These are phyloP conservation scores for Ctenicera cuprea DNA, from an alignment of 2,888 invertebrate species.

Conservation along the genomic window DNA sequence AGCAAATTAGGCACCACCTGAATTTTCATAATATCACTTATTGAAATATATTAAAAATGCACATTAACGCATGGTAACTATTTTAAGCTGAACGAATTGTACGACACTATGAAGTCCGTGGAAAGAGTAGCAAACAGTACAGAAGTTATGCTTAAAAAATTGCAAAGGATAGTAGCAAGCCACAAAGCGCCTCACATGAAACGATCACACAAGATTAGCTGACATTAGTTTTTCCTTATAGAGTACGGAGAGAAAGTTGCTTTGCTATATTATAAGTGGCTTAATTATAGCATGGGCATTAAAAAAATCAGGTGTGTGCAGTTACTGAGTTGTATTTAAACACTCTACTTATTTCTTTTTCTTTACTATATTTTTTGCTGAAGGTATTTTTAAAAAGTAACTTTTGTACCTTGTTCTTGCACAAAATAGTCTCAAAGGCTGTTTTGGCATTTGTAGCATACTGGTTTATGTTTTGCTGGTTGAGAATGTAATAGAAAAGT, in stretches of 20 bases:
- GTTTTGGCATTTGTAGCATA: neutral
- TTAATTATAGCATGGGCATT: constrained; percentile 8
- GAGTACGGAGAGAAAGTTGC: neutral
- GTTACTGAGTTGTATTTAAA: neutral
- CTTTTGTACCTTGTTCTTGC: neutral
- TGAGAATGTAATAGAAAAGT: no score
- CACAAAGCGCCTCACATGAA: constrained; percentile 50
- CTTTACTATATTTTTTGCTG: no score
- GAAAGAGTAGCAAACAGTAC: constrained; percentile 66
- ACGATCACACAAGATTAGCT: constrained; percentile 49
- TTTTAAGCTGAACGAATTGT: constrained; percentile 71
- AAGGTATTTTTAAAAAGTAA: no score
- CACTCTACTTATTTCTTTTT: no score
- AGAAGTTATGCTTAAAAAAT: constrained; percentile 51
- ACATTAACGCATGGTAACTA: neutral
- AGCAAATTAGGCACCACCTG: no score
- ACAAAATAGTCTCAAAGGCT: constrained; percentile 19
- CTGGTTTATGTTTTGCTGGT: no score
- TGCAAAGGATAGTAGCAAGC: constrained; percentile 47
- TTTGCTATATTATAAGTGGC: neutral
- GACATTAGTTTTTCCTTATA: constrained; percentile 40
- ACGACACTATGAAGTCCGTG: constrained; percentile 69
- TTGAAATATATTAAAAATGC: neutral
- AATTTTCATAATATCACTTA: no score
- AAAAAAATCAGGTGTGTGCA: neutral